Evolutionary conservation across 2,797 vertebrate genomes (phyloP), one percentile per base, ranked within the genome.

Genomic region (Otolemur crassicaudatus): DNA sequence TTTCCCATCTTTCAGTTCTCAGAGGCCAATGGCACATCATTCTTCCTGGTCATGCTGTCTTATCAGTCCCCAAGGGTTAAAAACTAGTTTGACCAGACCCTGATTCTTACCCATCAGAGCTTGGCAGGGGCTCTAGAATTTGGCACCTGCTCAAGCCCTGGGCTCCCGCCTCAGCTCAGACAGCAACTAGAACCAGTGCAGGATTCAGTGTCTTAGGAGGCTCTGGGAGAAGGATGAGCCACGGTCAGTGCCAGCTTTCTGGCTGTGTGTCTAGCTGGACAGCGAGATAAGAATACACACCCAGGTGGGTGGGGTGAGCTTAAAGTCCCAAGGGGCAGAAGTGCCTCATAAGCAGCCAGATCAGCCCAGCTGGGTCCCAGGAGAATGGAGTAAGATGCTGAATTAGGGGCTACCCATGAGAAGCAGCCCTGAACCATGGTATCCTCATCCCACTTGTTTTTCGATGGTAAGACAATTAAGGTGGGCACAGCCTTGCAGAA

Each of bases 261-360:
- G 60, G 20, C 60, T 4, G 1, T 8, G 14, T 40, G 61, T 61
- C 82, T 8, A 34, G 61, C 83, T 61, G 37, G 49, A 58, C 1
- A 7, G 8, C 13, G 60, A 61, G 70, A 75, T 0, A 2, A 60
- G 43, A 13, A 29, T 10, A 29, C 5, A 8, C 1, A 5, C 70
- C 27, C 34, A n/a, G 70, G 3, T 1, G 65, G 1, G 1, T 34
- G 6, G 67, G 34, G 29, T 0, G 19, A 46, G 5, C 20, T 83
- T 65, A 34, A 37, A 22, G 49, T 12, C 6, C n/a, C 8, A 29
- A 8, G 19, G 1, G 13, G 3, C 40, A 79, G 72, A 53, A 75
- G 79, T 2, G 23, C 17, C 37, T 22, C 10, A 0, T 10, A 8
- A 43, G 34, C 20, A 56, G 76, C 19, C 0, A 0, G 60, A 3